Evolutionary conservation across 2,113 vertebrate genomes (phyloP), one percentile per base, ranked within the genome.

Genomic region (Eidolon helvum): DNA sequence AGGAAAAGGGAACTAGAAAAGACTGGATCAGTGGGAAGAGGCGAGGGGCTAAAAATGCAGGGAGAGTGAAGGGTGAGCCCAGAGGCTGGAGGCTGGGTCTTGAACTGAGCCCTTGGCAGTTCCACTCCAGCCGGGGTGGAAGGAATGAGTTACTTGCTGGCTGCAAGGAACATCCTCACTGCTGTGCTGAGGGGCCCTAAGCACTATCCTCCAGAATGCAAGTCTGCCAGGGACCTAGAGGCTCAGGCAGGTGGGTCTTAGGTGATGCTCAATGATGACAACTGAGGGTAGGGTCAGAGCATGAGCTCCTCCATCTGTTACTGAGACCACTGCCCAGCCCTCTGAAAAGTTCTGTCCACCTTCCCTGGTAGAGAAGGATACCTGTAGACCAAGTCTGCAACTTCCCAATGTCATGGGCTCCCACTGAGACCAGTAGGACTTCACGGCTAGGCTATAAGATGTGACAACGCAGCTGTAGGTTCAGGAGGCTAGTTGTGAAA

Each of bases 251-350:
- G 1, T 24, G 9, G 30, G 48, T 3, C 18, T 59, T 24, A 8
- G 15, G 30, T 28, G n/a, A 9, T 0, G 0, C 66, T 30, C 38
- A 19, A 21, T 0, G 1, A 33, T 30, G 5, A 26, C n/a, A 38
- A 21, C 63, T n/a, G 57, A 59, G 75, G 22, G 66, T 30, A 16
- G 0, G 10, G 19, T 63, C 53, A 71, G 69, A 57, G 33, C 18
- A 7, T 66, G 14, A 75, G 26, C 40, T n/a, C 18, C 65, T 85
- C 66, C 30, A 2, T 4, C 24, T 5, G 9, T 33, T 53, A 45
- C 68, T 16, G 57, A 92, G n/a, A 30, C 88, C 84, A n/a, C 24
- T 66, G 30, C 2, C 2, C 0, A 30, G 21, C 40, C 59, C 59
- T 45, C 18, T 11, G 24, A 16, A 65, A 57, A 43, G 15, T 38